These are phyloP conservation scores for Lacerta bilineata DNA, from an alignment of 2,797 vertebrate species.

Conservation along the genomic window DNA sequence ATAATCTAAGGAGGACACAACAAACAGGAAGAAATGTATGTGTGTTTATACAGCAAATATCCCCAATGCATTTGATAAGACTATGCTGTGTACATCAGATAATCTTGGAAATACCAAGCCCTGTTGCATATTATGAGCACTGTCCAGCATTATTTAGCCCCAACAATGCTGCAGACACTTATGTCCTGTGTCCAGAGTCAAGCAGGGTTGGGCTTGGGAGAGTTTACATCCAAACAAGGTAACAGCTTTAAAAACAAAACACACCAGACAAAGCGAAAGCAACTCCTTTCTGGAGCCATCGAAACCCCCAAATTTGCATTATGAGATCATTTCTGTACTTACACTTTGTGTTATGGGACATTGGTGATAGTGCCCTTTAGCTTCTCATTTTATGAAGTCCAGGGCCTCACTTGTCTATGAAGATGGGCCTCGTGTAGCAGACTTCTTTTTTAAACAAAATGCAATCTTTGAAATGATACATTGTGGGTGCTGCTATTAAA, in stretches of 20 bases:
- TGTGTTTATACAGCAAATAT: not conserved
- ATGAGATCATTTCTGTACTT: not conserved
- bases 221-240: not conserved
- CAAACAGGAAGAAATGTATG: not conserved
- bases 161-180: not conserved
- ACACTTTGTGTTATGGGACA: not conserved
- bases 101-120: not conserved
- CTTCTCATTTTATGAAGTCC: not conserved
- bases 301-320: not conserved
- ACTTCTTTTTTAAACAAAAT: not conserved
- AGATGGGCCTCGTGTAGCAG: not conserved
- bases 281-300: not conserved
- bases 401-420: not conserved
- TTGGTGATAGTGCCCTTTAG: not conserved
- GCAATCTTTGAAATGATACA: not conserved
- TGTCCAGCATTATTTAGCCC: not conserved
- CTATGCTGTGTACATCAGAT: not conserved
- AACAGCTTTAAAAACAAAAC: not conserved
- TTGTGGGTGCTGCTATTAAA: not conserved
- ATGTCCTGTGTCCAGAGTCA: not conserved
- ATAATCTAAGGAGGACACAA: not conserved
- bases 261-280: not conserved
- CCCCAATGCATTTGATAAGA: not conserved
- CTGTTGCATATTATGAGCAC: not conserved
- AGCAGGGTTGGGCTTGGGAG: not conserved